Base-by-base conservation (phyloP, 2,888 invertebrate species). In the Marasmarcha lunaedactyla region DNA sequence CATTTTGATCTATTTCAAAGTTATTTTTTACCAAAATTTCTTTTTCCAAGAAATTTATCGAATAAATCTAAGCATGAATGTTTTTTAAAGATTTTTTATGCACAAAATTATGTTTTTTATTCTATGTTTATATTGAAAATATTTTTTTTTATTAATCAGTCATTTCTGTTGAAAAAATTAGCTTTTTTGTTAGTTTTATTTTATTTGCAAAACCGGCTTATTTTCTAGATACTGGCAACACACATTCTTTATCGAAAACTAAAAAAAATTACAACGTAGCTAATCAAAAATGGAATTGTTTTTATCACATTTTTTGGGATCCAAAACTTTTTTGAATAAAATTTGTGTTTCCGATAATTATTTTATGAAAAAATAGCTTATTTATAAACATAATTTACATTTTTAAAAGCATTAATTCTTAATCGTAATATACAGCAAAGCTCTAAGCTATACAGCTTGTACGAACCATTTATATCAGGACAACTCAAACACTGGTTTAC, bases 201-300 rank as follows among this genome's bases (percentile, higher is more conserved):
- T 11, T 10, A 20, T 13, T 20, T 11, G 13, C n/a, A 35, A 35
- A 14, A 14, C 4, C 12, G 12, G 2, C 12, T 6, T 2, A 14
- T 13, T 13, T 13, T 12, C 12, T 13, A 30, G 10, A 7, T 39
- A 42, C 47, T 43, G 43, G 30, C 39, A 41, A 44, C 4, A 46
- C 40, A 47, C 40, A 47, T 46, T 14, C 12, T 34, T 13, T 34
- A 49, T 39, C 36, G 39, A 45, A 41, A 15, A 46, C 45, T 48
- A 46, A 41, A 51, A 43, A 59, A 55, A 58, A n/a, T n/a, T n/a
- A n/a, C n/a, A 63, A 63, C 55, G 56, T 47, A 51, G 61, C 72
- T 71, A 74, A 67, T 54, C 52, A 57, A 76, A 76, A 76, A 78
- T 76, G 76, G 78, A 76, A 78, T 74, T 54, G 50, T 59, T 63